Evolutionary conservation across 2,797 vertebrate species (phyloP).

Genomic region (Notoglanidium macrostoma): DNA sequence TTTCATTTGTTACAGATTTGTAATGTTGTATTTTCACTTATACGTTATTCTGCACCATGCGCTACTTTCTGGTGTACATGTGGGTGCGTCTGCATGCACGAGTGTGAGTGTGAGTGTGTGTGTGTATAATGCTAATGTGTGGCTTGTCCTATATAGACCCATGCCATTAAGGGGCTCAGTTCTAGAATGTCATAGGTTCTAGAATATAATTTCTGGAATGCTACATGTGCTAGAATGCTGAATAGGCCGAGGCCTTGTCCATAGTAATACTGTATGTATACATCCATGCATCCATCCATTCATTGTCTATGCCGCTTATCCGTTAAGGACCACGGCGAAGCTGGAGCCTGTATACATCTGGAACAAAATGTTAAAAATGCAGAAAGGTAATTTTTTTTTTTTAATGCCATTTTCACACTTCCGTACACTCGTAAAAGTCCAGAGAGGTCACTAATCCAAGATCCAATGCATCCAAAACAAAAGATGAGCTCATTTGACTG

Average conservation of each 20-base stretch:
- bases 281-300: no score
- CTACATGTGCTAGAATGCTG: background rate
- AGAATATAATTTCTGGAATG: slow-evolving; percentile 8
- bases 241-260: background rate
- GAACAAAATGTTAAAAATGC: background rate
- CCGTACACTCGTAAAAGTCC: background rate
- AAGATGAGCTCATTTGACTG: background rate
- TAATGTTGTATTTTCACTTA: background rate
- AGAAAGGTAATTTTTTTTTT: background rate
- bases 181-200: background rate
- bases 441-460: background rate
- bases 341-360: background rate
- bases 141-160: slow-evolving; percentile 16
- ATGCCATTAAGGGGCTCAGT: slow-evolving; percentile 12
- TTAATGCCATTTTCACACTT: background rate
- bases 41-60: background rate
- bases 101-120: background rate
- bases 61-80: background rate
- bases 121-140: slow-evolving; percentile 51
- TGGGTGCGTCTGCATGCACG: background rate
- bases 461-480: background rate
- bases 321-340: no score
- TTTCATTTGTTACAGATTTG: slow-evolving; percentile 8
- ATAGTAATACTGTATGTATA: no score
- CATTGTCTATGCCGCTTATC: no score